Conservation (phyloP, 2,797 vertebrate species). For the Lutjanus argentimaculatus region DNA sequence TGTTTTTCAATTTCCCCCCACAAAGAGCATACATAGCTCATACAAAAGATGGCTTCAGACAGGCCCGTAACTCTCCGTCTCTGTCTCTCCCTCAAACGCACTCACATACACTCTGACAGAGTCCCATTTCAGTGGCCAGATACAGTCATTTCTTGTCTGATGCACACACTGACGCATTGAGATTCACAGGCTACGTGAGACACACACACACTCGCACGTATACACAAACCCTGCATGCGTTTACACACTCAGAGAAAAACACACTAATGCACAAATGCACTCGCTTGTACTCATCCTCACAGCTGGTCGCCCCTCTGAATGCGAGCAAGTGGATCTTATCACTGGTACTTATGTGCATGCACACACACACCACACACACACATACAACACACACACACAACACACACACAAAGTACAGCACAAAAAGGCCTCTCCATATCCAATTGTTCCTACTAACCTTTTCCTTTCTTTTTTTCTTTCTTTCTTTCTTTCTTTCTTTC, state of each 20-base stretch:
- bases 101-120: constrained; percentile 59
- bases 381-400: constrained; percentile 3
- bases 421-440: constrained; percentile 50
- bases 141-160: constrained; percentile 84
- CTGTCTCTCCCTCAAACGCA: constrained; percentile 56
- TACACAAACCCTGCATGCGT: constrained; percentile 42
- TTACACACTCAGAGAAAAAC: constrained; percentile 29
- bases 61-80: constrained; percentile 73
- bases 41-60: constrained; percentile 88
- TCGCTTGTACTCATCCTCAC: constrained; percentile 63
- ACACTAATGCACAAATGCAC: constrained; percentile 47
- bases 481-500: constrained; percentile 15
- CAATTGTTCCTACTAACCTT: constrained; percentile 1
- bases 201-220: constrained; percentile 11
- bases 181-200: constrained; percentile 22
- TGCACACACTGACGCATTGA: constrained; percentile 67
- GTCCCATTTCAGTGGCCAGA: constrained; percentile 72
- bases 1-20: constrained; percentile 83
- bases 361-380: constrained; percentile 30
- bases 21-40: constrained; percentile 90
- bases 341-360: constrained; percentile 34
- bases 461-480: constrained; percentile 18
- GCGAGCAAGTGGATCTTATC: constrained; percentile 73
- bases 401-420: constrained; percentile 27
- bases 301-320: constrained; percentile 65